A percentile compares a stretch with the other conserved stretches of the same genome.
phyloP scores from a whole-genome alignment of 2,113 vertebrate species.

The Indicator maculatus region DNA sequence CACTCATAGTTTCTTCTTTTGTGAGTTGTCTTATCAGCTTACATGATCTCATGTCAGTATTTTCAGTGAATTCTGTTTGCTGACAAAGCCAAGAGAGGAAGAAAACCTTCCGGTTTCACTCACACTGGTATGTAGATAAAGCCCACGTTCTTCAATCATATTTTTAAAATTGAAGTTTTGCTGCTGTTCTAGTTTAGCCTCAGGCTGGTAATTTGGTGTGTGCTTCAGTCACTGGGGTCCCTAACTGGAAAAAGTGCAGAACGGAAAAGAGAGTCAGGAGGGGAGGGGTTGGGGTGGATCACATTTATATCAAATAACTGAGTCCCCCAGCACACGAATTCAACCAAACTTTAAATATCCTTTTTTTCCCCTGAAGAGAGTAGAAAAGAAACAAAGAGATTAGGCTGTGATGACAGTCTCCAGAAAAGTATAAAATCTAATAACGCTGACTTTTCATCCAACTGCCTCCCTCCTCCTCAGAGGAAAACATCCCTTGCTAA shows the following conservation, averaged over 20 bases:
- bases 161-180: slow-evolving; percentile 56
- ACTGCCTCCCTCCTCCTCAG: background rate
- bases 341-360: slow-evolving; percentile 44
- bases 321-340: background rate
- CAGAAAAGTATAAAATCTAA: slow-evolving; percentile 44
- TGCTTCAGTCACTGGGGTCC: slow-evolving; percentile 1
- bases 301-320: slow-evolving; percentile 24
- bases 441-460: slow-evolving; percentile 15
- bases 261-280: background rate
- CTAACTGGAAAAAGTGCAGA: slow-evolving; percentile 10
- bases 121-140: slow-evolving; percentile 12
- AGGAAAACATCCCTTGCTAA: slow-evolving; percentile 21
- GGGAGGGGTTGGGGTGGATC: background rate
- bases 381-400: slow-evolving; percentile 27
- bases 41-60: background rate
- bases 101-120: background rate
- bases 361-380: slow-evolving; percentile 1
- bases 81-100: background rate
- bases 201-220: slow-evolving; percentile 3
- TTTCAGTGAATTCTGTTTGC: background rate
- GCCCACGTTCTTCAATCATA: background rate
- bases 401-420: background rate
- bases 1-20: background rate
- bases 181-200: slow-evolving; percentile 41
- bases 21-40: background rate